These are phyloP conservation scores for Fulica atra DNA, from an alignment of 2,113 vertebrate species.

Conservation along the genomic window DNA sequence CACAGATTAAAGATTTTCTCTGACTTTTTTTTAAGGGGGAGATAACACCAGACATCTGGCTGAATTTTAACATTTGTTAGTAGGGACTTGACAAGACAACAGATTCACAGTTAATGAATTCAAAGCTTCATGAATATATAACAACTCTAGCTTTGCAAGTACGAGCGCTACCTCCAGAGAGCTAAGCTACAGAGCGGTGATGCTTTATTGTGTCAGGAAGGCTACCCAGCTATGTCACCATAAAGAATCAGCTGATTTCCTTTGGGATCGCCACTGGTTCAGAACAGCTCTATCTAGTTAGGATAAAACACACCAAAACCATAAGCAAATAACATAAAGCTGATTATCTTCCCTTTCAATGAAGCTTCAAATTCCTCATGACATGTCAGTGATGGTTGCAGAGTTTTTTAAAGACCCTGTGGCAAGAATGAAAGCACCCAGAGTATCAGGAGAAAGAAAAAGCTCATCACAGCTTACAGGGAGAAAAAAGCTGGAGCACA, in stretches of 20 bases:
- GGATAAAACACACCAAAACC: not conserved
- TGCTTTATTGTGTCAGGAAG: slow-evolving; percentile 28
- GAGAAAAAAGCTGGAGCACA: not conserved
- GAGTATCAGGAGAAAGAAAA: not conserved
- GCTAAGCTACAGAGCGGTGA: not conserved
- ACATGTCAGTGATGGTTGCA: not conserved
- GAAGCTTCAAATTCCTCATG: not conserved
- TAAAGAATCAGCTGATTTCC: slow-evolving; percentile 38
- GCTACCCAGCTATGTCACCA: slow-evolving; percentile 11
- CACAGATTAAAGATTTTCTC: slow-evolving; percentile 1
- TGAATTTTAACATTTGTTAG: slow-evolving; percentile 47
- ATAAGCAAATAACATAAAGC: slow-evolving; percentile 10
- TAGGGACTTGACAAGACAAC: slow-evolving; percentile 42
- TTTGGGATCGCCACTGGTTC: slow-evolving; percentile 13
- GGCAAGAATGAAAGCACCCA: not conserved
- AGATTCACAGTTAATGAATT: slow-evolving; percentile 61
- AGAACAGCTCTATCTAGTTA: not conserved
- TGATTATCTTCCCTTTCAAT: slow-evolving; percentile 22
- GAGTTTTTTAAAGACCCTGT: not conserved
- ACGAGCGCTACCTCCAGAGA: not conserved
- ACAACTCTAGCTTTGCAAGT: not conserved
- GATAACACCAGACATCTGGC: slow-evolving; percentile 44
- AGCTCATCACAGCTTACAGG: not conserved
- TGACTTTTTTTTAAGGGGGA: not conserved
- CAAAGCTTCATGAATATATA: slow-evolving; percentile 60